phyloP scores from a whole-genome alignment of 2,113 vertebrate species.

The Myotis yumanensis region DNA sequence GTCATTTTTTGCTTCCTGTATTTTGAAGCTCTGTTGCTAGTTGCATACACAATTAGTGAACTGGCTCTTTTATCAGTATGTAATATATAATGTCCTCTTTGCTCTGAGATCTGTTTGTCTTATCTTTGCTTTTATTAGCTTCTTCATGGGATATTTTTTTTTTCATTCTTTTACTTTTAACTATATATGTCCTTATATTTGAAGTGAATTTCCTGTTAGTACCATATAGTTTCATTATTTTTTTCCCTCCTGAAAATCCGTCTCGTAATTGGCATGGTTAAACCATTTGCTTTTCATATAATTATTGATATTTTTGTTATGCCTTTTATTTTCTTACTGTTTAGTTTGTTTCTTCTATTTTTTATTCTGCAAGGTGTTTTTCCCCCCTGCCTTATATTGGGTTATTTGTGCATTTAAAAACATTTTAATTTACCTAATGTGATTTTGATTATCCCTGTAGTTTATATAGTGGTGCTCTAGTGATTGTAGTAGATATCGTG shows the following conservation, averaged over 20 bases:
- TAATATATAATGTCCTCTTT: background rate
- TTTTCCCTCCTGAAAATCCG: background rate
- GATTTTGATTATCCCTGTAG: background rate
- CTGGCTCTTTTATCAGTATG: background rate
- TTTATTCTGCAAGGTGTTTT: background rate
- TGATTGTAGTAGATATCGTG: background rate
- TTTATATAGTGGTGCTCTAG: background rate
- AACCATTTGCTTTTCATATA: background rate
- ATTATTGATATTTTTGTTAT: constrained; percentile 16
- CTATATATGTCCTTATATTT: background rate
- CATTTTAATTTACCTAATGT: background rate
- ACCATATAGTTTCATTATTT: background rate
- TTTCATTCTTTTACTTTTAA: background rate
- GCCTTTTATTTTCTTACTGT: background rate
- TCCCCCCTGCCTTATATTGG: background rate
- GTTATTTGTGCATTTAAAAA: background rate
- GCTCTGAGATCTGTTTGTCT: background rate
- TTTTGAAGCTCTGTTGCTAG: background rate
- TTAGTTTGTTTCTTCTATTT: background rate
- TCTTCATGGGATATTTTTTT: background rate
- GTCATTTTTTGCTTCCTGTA: background rate
- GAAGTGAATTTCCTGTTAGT: background rate
- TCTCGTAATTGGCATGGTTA: background rate
- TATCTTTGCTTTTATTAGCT: background rate
- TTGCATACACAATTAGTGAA: background rate